Evolutionary conservation across 2,797 vertebrate genomes (phyloP).

Genomic region (Spheniscus humboldti): DNA sequence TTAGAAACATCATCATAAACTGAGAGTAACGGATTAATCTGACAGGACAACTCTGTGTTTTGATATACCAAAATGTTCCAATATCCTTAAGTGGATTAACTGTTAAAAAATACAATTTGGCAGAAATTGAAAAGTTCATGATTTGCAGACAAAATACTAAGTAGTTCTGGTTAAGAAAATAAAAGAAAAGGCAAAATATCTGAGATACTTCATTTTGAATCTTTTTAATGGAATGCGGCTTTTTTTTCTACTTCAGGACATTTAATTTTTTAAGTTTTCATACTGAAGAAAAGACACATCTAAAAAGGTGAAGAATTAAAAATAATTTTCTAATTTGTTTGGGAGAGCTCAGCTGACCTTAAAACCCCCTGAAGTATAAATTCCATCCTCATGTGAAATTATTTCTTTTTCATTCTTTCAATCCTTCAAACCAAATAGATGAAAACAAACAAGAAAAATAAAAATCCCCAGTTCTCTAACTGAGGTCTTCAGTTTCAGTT

Average conservation of each 20-base stretch:
- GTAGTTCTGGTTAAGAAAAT: background rate
- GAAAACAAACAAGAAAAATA: background rate
- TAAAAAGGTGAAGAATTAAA: background rate
- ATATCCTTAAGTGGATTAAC: background rate
- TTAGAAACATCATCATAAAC: background rate
- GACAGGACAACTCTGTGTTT: background rate
- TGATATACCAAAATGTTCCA: background rate
- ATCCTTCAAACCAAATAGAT: background rate
- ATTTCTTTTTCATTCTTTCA: background rate
- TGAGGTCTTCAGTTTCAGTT: background rate
- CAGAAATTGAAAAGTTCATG: background rate
- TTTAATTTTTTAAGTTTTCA: background rate
- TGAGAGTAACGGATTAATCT: background rate
- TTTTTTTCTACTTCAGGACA: background rate
- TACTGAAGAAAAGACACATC: background rate
- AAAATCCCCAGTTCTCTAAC: background rate
- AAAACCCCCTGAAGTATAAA: background rate
- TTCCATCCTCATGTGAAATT: background rate
- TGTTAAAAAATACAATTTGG: background rate
- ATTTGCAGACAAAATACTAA: background rate
- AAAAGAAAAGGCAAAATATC: background rate
- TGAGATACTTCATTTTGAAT: background rate
- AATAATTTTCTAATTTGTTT: background rate
- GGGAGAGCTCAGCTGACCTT: background rate
- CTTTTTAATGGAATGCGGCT: accelerated